Evolutionary conservation across 2,113 vertebrate species (phyloP), one percentile per base, ranked within the genome.

Genomic region (Petrocephalus zakoni): DNA sequence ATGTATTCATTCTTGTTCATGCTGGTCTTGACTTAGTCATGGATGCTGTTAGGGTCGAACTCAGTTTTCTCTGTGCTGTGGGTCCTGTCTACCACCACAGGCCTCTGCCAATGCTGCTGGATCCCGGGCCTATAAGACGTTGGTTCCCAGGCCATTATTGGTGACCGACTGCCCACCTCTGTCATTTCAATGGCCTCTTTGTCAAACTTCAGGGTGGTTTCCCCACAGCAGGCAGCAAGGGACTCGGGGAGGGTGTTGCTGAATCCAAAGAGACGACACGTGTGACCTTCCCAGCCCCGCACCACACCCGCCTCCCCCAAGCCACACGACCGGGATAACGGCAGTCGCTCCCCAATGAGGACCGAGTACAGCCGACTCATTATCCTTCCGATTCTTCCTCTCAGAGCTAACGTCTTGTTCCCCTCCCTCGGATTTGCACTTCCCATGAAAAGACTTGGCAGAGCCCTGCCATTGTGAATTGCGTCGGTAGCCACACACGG

Each of bases 401-500:
- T 81, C 88, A 87, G 82, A 78, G 55, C 91, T 84, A 72, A 78
- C 91, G 90, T 92, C 92, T 92, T 91, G 90, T 89, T 92, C 92
- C 91, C 91, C 91, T 83, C 90, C 92, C 88, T 87, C 72, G 93
- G 91, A 88, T 93, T 92, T 81, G 7, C 64, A 90, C 92, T 89
- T 68, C 61, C 87, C 13, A 9, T 91, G 90, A 91, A 91, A 88
- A 88, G 49, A 68, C 58, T 90, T 86, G 89, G 88, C 92, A 90
- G 88, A 91, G 3, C 88, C 88, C 58, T 51, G 78, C 46, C 82
- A 37, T 55, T 89, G 91, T 90, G 90, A 88, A 91, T 90, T 89
- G 47, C 78, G 89, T 91, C 92, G 25, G 49, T 89, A 75, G 89
- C 94, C 94, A 93, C 94, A 94, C 93, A 93, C 93, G 91, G 86